Base-by-base conservation (phyloP, 1,140 invertebrate genomes). In the Aphelinus atriplicis region DNA sequence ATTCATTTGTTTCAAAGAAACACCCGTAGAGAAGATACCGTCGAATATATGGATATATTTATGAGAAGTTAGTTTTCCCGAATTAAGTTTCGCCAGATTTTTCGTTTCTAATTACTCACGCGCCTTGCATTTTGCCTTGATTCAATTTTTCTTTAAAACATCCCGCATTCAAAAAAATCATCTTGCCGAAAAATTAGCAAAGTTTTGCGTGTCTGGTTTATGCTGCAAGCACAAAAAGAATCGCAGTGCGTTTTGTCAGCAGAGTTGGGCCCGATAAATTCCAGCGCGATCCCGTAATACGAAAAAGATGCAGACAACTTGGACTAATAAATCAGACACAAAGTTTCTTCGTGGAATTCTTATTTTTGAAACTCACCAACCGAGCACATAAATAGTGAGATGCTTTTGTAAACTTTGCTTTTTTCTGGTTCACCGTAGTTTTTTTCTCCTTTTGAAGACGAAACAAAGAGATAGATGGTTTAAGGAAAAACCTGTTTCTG, bases 111-210 rank as follows among this genome's bases (percentile, higher is more conserved):
- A 26, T 26, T 26, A 26, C 26, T 26, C 26, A 26, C 26, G 26
- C 26, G 26, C 26, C 26, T 26, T 26, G 26, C 26, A 26, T 26
- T 26, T 26, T 26, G 26, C 26, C 26, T 26, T 26, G 26, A 26
- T 26, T 26, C 26, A 26, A 26, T 26, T 26, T 26, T 26, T 26
- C 26, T 26, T 26, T 26, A 26, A 26, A 26, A 63, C 55, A 46
- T 56, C 42, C 61, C 84, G 81, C 78, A 80, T 80, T 78, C 76
- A 77, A 80, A 80, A 69, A 70, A 77, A 79, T 45, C 73, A 48
- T 69, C 56, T 51, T 55, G 62, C 67, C 64, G 73, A 71, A 77
- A 79, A 77, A 66, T 66, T 69, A 26, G 26, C 73, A 68, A 77
- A 46, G 71, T 63, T 61, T 58, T 64, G 60, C 48, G 45, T 64